Conservation (phyloP, 2,113 vertebrate species). For the Aplodontia rufa region DNA sequence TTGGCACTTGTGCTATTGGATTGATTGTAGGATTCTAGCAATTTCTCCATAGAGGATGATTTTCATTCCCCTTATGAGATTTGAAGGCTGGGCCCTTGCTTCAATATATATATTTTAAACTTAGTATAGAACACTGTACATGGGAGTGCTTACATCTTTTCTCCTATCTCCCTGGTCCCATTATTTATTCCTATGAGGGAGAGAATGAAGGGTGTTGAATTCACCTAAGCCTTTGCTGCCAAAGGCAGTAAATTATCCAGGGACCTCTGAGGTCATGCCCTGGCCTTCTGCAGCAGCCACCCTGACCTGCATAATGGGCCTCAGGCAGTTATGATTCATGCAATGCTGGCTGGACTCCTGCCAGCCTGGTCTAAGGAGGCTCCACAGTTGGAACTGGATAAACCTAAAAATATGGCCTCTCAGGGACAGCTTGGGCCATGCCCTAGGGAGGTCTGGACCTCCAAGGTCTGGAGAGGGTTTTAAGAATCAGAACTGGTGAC, state of each 20-base stretch:
- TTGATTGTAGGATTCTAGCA: neutral
- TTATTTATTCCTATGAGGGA: neutral
- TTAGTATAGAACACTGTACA: neutral
- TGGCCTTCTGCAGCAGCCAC: neutral
- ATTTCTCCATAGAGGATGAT: neutral
- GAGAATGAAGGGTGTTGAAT: slow-evolving; percentile 22
- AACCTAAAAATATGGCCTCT: slow-evolving; percentile 49
- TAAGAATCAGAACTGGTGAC: slow-evolving; percentile 1
- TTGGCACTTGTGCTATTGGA: neutral
- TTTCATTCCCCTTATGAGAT: neutral
- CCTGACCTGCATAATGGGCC: slow-evolving; percentile 63
- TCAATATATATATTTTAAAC: neutral
- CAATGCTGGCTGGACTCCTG: neutral
- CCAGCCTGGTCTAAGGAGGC: slow-evolving; percentile 17
- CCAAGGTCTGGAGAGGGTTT: neutral
- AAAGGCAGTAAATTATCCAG: slow-evolving; percentile 71
- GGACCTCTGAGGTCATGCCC: slow-evolving; percentile 57
- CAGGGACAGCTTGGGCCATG: neutral
- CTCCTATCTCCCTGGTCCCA: neutral
- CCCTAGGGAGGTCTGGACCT: neutral
- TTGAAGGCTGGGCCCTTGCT: neutral
- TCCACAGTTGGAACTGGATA: slow-evolving; percentile 3
- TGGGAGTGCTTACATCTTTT: neutral
- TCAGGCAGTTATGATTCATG: slow-evolving; percentile 66
- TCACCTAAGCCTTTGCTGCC: neutral